Evolutionary conservation across 2,113 vertebrate genomes (phyloP), one percentile per base, ranked within the genome.

Genomic region (Pygoscelis antarcticus): DNA sequence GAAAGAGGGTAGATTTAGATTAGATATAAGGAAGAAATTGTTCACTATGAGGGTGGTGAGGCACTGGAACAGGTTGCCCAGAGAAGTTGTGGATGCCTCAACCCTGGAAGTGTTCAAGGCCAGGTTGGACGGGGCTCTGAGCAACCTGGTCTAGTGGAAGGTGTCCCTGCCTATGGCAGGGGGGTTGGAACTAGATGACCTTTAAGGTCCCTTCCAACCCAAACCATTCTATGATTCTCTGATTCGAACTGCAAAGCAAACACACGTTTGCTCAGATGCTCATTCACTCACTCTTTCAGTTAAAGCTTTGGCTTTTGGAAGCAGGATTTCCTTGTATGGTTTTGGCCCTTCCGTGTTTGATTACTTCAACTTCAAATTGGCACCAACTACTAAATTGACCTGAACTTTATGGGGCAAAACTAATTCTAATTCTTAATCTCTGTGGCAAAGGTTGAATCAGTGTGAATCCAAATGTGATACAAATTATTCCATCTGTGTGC

Each of bases 251-350:
- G 29, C 22, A 92, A 61, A 87, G n/a, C 4, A 20, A 75, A 23
- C 19, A n/a, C 22, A 4, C 0, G 0, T 60, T 64, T 84, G 21
- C 29, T 77, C 21, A 47, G 14, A 34, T 60, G 11, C 8, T 26
- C 6, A 4, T 79, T 47, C 78, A 32, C 49, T 88, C 8, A 1
- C 5, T 52, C 32, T 57, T 55, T 42, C 16, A n/a, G 17, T 86
- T 74, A 78, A 78, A 91, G 27, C 19, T 60, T 81, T 78, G 65
- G 25, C 25, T 74, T 88, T 70, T 16, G n/a, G 47, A 30, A 79
- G 11, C 5, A 81, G 23, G 17, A 27, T 47, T 66, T 83, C 51
- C 51, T 52, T 34, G 11, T 42, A 20, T 57, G 10, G 15, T n/a
- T 85, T 75, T 82, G 49, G 14, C 52, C 36, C 27, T 66, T 75